Percentiles rank a stretch among this genome's conserved stretches.
phyloP scores from a whole-genome alignment of 2,888 invertebrate genomes.

The Aproaerema taeniolella region DNA sequence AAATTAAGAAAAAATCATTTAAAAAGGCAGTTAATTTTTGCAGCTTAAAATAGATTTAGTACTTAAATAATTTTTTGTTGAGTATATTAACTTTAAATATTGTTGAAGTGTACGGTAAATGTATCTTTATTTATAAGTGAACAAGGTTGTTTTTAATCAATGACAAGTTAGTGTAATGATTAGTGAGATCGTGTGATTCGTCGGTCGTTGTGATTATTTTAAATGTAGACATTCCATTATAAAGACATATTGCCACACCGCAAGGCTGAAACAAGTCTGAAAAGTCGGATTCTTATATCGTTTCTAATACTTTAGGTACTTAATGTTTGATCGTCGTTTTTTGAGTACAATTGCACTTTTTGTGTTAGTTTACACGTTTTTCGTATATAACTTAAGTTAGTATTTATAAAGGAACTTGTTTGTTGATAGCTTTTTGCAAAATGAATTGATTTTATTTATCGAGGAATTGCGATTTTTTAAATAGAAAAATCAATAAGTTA shows the following conservation, averaged over 20 bases:
- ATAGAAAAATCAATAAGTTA: background rate
- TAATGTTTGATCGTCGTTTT: conserved; percentile 36
- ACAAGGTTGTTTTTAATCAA: conserved; percentile 33
- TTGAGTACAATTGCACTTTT: conserved; percentile 61
- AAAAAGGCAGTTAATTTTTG: conserved; percentile 22
- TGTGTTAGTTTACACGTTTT: conserved; percentile 44
- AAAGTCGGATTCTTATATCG: conserved; percentile 24
- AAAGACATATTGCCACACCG: conserved; percentile 55
- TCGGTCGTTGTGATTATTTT: conserved; percentile 53
- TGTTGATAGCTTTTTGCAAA: conserved; percentile 38
- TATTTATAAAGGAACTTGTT: conserved; percentile 31
- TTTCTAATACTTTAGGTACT: conserved; percentile 34
- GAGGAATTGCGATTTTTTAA: conserved; percentile 21
- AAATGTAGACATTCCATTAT: conserved; percentile 63
- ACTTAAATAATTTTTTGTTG: conserved; percentile 36
- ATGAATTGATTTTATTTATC: conserved; percentile 25
- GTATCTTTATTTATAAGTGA: conserved; percentile 22
- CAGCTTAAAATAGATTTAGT: conserved; percentile 21
- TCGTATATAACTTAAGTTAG: conserved; percentile 24
- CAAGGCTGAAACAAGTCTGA: conserved; percentile 64
- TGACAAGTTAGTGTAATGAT: conserved; percentile 27
- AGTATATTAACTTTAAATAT: conserved; percentile 54
- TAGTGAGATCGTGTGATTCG: conserved; percentile 30
- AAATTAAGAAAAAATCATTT: conserved; percentile 3
- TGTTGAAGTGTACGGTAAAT: conserved; percentile 44